Evolutionary conservation across 2,888 invertebrate species (phyloP).

Genomic region (Laspeyria flexula): DNA sequence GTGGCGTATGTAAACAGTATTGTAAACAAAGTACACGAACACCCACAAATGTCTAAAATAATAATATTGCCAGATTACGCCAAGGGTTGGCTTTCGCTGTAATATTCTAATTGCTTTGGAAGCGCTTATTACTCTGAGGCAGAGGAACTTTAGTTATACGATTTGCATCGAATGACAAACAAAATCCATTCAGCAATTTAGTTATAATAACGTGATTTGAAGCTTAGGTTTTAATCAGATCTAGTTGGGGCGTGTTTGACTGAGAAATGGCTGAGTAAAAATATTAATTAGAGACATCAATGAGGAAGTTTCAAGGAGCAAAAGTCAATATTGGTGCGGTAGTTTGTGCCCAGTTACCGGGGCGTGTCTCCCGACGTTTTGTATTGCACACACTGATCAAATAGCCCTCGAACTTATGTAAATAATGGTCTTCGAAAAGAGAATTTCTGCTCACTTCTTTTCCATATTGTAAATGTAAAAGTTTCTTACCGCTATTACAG

Average conservation of each 20-base stretch:
- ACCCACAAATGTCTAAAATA: background rate
- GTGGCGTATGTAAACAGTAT: background rate
- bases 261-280: conserved; percentile 45
- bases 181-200: conserved; percentile 21
- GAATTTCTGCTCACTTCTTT: background rate
- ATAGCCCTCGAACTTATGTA: conserved; percentile 5
- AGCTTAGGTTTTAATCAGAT: background rate
- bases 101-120: conserved; percentile 33
- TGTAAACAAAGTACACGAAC: no score
- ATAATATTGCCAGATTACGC: background rate
- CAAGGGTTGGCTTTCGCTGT: conserved; percentile 8
- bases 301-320: conserved; percentile 70
- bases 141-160: conserved; percentile 24
- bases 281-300: conserved; percentile 67
- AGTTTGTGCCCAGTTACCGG: conserved; percentile 73
- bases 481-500: no score
- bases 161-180: conserved; percentile 22
- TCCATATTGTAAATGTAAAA: no score
- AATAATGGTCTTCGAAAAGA: background rate
- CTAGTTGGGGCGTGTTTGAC: background rate
- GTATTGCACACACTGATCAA: conserved; percentile 41
- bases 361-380: conserved; percentile 60
- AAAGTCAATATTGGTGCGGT: conserved; percentile 77
- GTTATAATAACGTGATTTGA: conserved; percentile 14
- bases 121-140: conserved; percentile 24